Evolutionary conservation across 2,888 invertebrate species (phyloP).

Genomic region (Sesia bembeciformis): DNA sequence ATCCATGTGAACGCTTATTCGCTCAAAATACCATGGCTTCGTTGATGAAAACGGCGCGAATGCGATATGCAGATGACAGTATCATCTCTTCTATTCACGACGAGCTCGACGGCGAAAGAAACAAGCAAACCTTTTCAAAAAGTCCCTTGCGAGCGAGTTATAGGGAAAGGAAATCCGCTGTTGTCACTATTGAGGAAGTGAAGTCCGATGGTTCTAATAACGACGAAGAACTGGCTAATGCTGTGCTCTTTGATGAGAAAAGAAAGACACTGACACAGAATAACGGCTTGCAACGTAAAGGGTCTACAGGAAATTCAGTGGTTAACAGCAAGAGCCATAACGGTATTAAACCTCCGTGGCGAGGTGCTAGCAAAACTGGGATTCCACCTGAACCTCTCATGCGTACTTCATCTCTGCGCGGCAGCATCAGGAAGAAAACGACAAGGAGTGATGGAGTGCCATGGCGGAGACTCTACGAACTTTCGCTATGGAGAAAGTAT

Average conservation of each 20-base stretch:
- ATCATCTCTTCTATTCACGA: conserved; percentile 42
- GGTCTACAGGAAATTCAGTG: conserved; percentile 33
- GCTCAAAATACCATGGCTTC: conserved; percentile 75
- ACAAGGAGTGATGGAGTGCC: conserved; percentile 54
- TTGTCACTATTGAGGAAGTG: conserved; percentile 66
- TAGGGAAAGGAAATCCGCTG: conserved; percentile 58
- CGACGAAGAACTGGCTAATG: conserved; percentile 49
- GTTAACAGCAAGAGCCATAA: conserved; percentile 41
- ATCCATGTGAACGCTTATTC: conserved; percentile 69
- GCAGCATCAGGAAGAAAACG: conserved; percentile 57
- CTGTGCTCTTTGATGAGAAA: conserved; percentile 53
- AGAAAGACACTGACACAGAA: conserved; percentile 34
- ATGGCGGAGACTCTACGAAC: conserved; percentile 73
- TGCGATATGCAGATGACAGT: conserved; percentile 72
- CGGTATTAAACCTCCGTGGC: conserved; percentile 63
- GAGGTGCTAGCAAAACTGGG: conserved; percentile 50
- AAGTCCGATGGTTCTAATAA: conserved; percentile 56
- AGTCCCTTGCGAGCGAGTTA: conserved; percentile 55
- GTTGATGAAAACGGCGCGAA: conserved; percentile 74
- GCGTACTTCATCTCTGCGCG: conserved; percentile 53
- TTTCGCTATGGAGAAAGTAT: conserved; percentile 71
- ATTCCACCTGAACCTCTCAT: conserved; percentile 45
- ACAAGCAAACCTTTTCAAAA: conserved; percentile 46
- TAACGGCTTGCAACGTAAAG: conserved; percentile 45
- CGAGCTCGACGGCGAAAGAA: conserved; percentile 60